A percentile compares a stretch with the other conserved stretches of the same genome.
Conservation (phyloP, 2,113 vertebrate species). For the Puffinus mauretanicus region DNA sequence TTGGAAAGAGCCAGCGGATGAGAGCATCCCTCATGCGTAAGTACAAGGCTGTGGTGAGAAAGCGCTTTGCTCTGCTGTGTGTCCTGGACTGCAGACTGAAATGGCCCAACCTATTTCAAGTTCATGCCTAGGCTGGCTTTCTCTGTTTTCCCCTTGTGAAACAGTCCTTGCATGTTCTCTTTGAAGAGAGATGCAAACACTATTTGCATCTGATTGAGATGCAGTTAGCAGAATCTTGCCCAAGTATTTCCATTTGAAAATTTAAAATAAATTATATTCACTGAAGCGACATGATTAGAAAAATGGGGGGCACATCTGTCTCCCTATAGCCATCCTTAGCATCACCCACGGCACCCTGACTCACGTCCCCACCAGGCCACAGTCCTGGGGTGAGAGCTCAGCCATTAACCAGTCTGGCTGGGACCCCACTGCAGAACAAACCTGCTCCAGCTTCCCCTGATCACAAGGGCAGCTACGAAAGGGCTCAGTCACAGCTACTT, state of each 20-base stretch:
- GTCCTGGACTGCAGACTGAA: background rate
- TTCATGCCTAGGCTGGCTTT: background rate
- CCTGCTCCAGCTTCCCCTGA: background rate
- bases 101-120: background rate
- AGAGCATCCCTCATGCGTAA: background rate
- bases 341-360: background rate
- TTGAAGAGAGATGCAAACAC: background rate
- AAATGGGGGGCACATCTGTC: background rate
- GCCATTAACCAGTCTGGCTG: background rate
- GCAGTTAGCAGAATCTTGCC: background rate
- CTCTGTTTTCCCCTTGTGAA: background rate
- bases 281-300: background rate
- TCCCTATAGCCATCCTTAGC: background rate
- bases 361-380: background rate
- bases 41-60: background rate
- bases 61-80: background rate
- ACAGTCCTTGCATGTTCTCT: background rate
- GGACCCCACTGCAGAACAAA: background rate
- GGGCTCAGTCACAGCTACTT: background rate
- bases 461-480: background rate
- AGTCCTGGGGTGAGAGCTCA: background rate
- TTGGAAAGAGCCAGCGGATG: background rate
- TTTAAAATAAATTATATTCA: background rate
- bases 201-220: background rate
- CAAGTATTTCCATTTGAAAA: background rate